These are phyloP conservation scores for Philypnodon macrostomus DNA, from an alignment of 2,797 vertebrate genomes.

Conservation along the genomic window DNA sequence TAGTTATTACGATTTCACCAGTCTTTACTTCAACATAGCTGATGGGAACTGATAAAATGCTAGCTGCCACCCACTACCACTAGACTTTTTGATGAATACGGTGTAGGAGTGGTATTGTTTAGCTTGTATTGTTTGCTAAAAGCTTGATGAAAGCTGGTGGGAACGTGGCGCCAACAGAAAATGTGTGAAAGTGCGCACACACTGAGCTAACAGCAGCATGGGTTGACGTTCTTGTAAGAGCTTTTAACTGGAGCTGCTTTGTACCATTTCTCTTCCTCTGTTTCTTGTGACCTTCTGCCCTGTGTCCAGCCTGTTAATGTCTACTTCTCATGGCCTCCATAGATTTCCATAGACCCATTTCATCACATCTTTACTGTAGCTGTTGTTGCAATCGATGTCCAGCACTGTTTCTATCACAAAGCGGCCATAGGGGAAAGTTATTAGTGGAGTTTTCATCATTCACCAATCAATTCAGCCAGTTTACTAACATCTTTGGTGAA, in stretches of 20 bases:
- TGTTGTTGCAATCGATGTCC: conserved; percentile 24
- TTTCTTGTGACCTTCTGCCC: background rate
- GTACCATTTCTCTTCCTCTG: background rate
- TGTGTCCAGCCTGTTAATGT: background rate
- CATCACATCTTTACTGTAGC: background rate
- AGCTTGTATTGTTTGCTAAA: background rate
- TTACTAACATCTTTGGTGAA: too few species aligned
- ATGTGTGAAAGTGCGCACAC: background rate
- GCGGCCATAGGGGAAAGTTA: conserved; percentile 11
- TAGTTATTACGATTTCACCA: background rate
- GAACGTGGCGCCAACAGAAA: background rate
- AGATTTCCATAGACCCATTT: background rate
- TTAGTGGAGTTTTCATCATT: too few species aligned
- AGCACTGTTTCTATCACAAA: conserved; percentile 12
- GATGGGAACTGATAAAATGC: too few species aligned
- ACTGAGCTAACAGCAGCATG: background rate
- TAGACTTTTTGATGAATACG: conserved; percentile 1
- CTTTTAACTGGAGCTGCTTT: background rate
- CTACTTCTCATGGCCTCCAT: background rate
- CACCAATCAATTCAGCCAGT: too few species aligned
- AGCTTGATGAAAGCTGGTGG: background rate
- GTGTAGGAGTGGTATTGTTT: background rate
- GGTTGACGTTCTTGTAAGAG: background rate
- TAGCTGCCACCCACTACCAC: conserved; percentile 3
- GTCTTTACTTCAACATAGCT: background rate